Percentiles rank a stretch among this genome's conserved stretches.
Conservation (phyloP, 2,797 vertebrate species). For the Pantherophis alleghaniensis region DNA sequence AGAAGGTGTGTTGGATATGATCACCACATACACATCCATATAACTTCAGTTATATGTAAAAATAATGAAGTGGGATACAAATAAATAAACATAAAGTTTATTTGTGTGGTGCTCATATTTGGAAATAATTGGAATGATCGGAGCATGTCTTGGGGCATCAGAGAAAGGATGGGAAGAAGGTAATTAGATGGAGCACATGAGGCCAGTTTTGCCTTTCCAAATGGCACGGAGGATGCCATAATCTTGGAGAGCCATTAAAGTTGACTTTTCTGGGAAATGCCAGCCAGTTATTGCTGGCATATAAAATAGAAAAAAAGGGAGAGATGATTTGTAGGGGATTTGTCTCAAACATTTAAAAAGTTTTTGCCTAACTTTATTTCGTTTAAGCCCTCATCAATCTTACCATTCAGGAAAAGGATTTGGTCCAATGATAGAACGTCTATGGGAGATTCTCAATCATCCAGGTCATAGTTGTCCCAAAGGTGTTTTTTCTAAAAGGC, state of each 20-base stretch:
- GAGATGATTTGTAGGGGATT: not conserved
- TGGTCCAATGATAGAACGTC: no score
- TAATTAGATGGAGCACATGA: conserved; percentile 1
- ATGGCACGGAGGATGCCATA: not conserved
- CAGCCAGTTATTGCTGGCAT: not conserved
- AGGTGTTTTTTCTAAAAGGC: no score
- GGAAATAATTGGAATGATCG: not conserved
- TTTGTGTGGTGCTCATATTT: not conserved
- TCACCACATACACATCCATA: no score
- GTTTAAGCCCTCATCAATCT: not conserved
- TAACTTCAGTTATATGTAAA: not conserved
- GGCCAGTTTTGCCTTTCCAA: conserved; percentile 37
- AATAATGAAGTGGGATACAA: not conserved
- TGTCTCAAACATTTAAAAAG: not conserved
- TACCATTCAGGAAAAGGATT: not conserved
- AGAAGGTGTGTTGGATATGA: not conserved
- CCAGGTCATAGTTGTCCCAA: no score
- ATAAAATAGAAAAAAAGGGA: not conserved
- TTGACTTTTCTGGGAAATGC: not conserved
- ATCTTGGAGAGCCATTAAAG: not conserved
- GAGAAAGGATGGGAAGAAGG: not conserved
- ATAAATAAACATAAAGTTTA: not conserved
- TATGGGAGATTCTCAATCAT: no score
- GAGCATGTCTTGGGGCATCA: not conserved
- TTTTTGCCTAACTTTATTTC: not conserved